phyloP scores from a whole-genome alignment of 2,888 invertebrate species.

The Philopedon plagiatum region DNA sequence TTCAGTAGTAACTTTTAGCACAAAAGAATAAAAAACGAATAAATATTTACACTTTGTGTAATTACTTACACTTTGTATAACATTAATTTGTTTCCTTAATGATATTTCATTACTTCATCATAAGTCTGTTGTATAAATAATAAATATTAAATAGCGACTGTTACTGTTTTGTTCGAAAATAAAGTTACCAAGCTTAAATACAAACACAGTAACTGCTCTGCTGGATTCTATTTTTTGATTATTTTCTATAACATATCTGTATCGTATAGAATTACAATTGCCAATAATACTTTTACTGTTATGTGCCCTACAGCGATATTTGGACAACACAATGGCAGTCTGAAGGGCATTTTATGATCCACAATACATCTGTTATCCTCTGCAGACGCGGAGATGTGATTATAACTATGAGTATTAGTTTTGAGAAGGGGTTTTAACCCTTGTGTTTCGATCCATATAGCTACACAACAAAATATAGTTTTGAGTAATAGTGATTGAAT shows the following conservation, averaged over 20 bases:
- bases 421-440: slow-evolving; percentile 43
- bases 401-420: slow-evolving; percentile 44
- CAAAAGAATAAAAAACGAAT: too few species aligned
- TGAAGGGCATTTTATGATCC: slow-evolving; percentile 51
- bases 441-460: slow-evolving; percentile 2
- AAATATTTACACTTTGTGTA: too few species aligned
- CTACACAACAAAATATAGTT: slow-evolving; percentile 20
- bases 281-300: slow-evolving; percentile 53
- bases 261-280: slow-evolving; percentile 50
- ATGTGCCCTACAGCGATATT: slow-evolving; percentile 45
- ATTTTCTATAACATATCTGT: slow-evolving; percentile 45
- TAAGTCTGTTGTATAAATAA: too few species aligned
- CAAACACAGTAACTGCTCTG: slow-evolving; percentile 17
- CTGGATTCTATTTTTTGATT: slow-evolving; percentile 43
- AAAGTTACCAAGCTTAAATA: slow-evolving; percentile 6
- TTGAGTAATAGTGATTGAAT: slow-evolving; percentile 25
- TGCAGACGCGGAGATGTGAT: slow-evolving; percentile 45
- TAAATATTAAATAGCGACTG: too few species aligned
- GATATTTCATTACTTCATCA: too few species aligned
- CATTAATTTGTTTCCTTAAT: too few species aligned
- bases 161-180: too few species aligned
- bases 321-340: slow-evolving; percentile 41
- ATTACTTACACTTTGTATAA: too few species aligned
- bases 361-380: slow-evolving; percentile 53
- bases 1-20: too few species aligned